Percentiles rank a stretch among this genome's conserved stretches.
phyloP scores from a whole-genome alignment of 1,140 invertebrate species.

The Odontomachus brunneus region DNA sequence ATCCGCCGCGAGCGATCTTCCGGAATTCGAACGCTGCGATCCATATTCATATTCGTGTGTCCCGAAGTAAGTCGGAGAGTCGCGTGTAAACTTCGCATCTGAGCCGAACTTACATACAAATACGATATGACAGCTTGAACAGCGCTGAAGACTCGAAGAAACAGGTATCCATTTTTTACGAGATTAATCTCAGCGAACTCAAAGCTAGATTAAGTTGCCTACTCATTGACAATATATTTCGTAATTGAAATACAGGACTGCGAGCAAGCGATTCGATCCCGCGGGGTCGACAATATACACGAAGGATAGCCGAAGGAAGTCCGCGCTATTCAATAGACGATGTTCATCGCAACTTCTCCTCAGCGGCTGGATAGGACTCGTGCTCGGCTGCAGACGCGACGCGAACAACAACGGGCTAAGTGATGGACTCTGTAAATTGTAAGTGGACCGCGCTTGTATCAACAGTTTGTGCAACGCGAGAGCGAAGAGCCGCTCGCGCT shows the following conservation, averaged over 20 bases:
- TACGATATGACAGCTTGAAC: no score
- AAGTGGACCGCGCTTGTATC: conserved; percentile 39
- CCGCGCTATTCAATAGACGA: not conserved
- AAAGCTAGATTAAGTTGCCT: no score
- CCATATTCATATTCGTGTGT: not conserved
- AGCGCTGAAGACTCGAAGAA: no score
- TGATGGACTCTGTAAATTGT: conserved; percentile 32
- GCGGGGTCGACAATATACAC: conserved; percentile 6
- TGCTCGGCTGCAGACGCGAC: not conserved
- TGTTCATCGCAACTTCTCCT: not conserved
- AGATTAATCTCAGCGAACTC: no score
- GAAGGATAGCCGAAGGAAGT: not conserved
- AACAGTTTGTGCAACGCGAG: conserved; percentile 52
- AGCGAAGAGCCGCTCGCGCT: not conserved
- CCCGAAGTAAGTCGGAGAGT: no score
- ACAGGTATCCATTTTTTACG: no score
- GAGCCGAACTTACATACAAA: no score
- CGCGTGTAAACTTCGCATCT: no score
- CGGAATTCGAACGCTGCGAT: not conserved
- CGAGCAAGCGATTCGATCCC: not conserved
- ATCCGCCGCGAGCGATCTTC: not conserved
- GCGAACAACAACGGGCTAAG: conserved; percentile 8
- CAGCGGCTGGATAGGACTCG: conserved; percentile 3
- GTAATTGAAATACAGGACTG: not conserved
- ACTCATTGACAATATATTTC: not conserved